Base-by-base conservation (phyloP, 2,888 invertebrate genomes). In the Drosophila acutilabella region DNA sequence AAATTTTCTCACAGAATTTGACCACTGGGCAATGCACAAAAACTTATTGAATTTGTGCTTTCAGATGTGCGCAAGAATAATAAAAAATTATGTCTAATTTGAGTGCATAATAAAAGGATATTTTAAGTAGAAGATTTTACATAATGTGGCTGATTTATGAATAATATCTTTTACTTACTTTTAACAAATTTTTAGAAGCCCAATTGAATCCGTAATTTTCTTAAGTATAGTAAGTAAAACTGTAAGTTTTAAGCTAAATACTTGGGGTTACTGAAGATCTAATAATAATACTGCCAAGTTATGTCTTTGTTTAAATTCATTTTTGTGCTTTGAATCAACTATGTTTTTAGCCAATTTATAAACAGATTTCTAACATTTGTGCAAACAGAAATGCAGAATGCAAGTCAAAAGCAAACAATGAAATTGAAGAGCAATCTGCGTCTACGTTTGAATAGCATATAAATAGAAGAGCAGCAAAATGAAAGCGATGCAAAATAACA, bases 361-460 rank as follows among this genome's bases (percentile, higher is more conserved):
- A 74, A 47, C 62, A 54, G 50, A 61, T 64, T 67, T 47, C 44
- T 44, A 48, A 45, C 36, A 33, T 16, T 58, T 8, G 18, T 30
- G 11, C 18, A 7, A 1, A 30, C 44, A 23, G 54, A 68, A 59
- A 51, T 62, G 60, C 40, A 52, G 23, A 26, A 38, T 47, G 30
- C 58, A 51, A 59, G 58, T 61, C 69, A 65, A 36, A 64, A 74
- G 69, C 71, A 71, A 61, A 64, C 64, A 67, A 51, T 64, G 69
- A 70, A 78, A 79, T 73, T 68, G 76, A 79, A 79, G 60, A 64
- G 57, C 67, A 78, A 78, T 72, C 73, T 71, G 52, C 45, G 64
- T 64, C 71, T 74, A 54, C 36, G 56, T 60, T 81, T 33, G 45
- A 48, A 52, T 61, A 64, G 60, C 45, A 70, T 69, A 68, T 76